A percentile compares a stretch with the other conserved stretches of the same genome.
These are phyloP conservation scores for Halocaridina rubra DNA, from an alignment of 2,888 invertebrate genomes.

Conservation along the genomic window DNA sequence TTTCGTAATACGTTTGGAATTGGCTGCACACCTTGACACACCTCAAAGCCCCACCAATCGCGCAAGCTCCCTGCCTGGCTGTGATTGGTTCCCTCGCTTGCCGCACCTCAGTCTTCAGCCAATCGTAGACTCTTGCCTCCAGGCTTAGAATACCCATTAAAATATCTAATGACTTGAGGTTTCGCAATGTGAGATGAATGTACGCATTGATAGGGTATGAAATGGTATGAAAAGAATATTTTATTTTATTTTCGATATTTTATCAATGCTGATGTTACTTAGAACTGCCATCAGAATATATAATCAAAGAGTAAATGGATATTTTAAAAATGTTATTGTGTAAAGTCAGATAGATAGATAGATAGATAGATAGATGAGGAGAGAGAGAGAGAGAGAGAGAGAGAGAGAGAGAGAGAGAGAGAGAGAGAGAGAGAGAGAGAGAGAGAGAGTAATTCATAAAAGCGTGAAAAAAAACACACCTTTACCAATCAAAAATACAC, in stretches of 20 bases:
- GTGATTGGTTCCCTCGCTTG: background rate
- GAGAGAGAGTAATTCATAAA: background rate
- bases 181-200: too few relatives aligned
- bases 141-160: background rate
- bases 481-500: background rate
- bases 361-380: background rate
- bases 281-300: too few relatives aligned
- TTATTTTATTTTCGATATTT: too few relatives aligned
- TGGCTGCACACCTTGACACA: background rate
- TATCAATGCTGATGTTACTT: too few relatives aligned
- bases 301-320: too few relatives aligned
- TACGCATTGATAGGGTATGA: too few relatives aligned
- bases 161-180: too few relatives aligned
- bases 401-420: conserved; percentile 2
- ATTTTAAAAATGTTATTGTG: too few relatives aligned
- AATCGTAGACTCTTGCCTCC: too few relatives aligned
- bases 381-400: background rate
- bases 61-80: too few relatives aligned
- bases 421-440: conserved; percentile 13
- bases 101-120: background rate
- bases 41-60: too few relatives aligned
- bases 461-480: background rate
- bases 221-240: too few relatives aligned
- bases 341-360: background rate
- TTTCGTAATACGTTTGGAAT: background rate